Conservation (phyloP, 1,140 invertebrate species). For the Brachionus koreanus region DNA sequence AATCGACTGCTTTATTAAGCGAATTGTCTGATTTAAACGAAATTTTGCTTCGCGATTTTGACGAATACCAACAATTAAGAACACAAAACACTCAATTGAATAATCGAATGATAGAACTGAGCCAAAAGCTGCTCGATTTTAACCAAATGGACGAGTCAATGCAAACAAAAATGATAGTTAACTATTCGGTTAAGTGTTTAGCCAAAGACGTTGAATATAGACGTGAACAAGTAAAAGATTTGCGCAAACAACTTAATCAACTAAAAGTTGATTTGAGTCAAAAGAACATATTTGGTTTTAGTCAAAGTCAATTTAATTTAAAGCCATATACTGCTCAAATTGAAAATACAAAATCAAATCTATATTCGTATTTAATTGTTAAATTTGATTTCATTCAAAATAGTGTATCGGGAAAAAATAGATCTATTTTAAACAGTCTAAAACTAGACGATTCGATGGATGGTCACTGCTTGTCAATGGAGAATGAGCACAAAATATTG, state of each 20-base stretch:
- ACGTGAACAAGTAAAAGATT: not conserved
- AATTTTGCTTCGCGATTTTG: not conserved
- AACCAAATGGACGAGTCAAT: not conserved
- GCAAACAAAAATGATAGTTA: slow-evolving; percentile 4
- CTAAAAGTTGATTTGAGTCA: not conserved
- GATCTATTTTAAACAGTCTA: not conserved
- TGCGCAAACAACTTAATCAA: not conserved
- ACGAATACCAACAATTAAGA: not conserved
- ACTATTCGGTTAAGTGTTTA: not conserved
- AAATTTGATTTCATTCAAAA: slow-evolving; percentile 25
- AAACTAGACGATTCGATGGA: not conserved
- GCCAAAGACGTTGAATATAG: not conserved
- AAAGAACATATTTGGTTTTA: not conserved
- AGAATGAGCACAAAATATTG: slow-evolving; percentile 18
- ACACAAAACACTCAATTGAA: not conserved
- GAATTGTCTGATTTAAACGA: not conserved
- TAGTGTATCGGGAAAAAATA: not conserved
- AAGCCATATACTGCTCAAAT: not conserved
- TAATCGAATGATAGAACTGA: slow-evolving; percentile 3
- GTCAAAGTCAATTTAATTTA: not conserved
- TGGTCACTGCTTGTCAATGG: not conserved
- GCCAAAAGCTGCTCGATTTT: not conserved
- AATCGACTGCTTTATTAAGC: not conserved
- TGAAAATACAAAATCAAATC: not conserved
- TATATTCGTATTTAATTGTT: not conserved